Conservation (phyloP, 2,888 invertebrate species). For the Boloria euphrosyne region DNA sequence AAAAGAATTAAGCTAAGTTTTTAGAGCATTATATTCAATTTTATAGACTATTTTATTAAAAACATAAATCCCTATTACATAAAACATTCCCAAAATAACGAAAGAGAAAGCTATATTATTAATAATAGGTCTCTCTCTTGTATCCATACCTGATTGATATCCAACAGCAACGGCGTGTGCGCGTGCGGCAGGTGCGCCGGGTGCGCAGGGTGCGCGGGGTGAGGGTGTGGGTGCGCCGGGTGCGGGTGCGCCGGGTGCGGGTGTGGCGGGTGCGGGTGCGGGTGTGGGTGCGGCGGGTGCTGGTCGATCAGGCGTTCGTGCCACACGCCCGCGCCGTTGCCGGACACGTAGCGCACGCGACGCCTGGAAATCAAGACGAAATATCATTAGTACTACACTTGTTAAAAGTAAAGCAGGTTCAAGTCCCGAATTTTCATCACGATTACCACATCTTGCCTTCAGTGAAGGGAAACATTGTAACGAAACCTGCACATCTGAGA, state of each 20-base stretch:
- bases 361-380: constrained; percentile 54
- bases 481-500: too few relatives aligned
- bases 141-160: constrained; percentile 66
- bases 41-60: too few relatives aligned
- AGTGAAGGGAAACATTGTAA: too few relatives aligned
- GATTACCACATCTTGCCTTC: too few relatives aligned
- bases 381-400: neutral
- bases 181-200: constrained; percentile 44
- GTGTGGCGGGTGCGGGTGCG: constrained; percentile 34
- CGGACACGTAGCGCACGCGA: constrained; percentile 69
- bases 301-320: constrained; percentile 43
- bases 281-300: constrained; percentile 43
- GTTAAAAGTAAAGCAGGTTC: too few relatives aligned
- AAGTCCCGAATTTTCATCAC: too few relatives aligned
- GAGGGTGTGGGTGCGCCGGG: constrained; percentile 31
- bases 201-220: constrained; percentile 40
- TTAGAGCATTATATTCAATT: too few relatives aligned
- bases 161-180: constrained; percentile 66
- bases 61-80: too few relatives aligned
- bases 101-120: neutral
- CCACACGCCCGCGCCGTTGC: constrained; percentile 55
- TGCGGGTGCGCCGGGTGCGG: constrained; percentile 32
- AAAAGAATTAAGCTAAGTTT: too few relatives aligned
- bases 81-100: too few relatives aligned
- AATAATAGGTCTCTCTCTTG: neutral